These are phyloP conservation scores for Clarias magur DNA, from an alignment of 2,113 vertebrate species.

Conservation along the genomic window DNA sequence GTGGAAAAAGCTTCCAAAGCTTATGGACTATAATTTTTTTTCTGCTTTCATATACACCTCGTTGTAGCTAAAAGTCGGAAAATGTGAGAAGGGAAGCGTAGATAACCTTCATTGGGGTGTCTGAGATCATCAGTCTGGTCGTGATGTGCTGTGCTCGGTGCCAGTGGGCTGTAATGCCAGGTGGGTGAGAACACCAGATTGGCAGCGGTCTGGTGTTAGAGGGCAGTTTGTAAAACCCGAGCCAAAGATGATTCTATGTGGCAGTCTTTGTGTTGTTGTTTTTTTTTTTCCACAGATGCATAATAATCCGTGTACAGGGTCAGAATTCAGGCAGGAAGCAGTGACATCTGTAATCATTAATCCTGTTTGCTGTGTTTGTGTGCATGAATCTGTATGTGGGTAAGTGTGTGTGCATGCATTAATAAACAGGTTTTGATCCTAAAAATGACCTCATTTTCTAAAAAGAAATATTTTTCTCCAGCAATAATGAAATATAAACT, in stretches of 20 bases:
- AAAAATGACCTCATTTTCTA: not conserved
- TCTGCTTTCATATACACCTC: not conserved
- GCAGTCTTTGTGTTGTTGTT: not conserved
- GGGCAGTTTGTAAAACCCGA: not conserved
- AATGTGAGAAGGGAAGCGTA: not conserved
- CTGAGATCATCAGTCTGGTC: not conserved
- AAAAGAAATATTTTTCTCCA: not conserved
- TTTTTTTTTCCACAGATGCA: not conserved
- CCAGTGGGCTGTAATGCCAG: not conserved
- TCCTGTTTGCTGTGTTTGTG: not conserved
- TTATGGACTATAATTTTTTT: not conserved
- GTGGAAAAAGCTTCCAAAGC: not conserved
- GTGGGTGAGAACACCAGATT: conserved; percentile 12
- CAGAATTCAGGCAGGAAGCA: not conserved
- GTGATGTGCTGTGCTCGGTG: not conserved
- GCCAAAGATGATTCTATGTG: not conserved
- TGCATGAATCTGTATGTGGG: not conserved
- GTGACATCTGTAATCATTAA: not conserved
- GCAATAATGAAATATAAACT: not conserved
- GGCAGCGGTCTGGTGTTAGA: not conserved
- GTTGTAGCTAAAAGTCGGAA: not conserved
- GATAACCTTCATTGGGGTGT: conserved; percentile 15
- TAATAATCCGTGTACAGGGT: not conserved
- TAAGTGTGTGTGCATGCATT: not conserved
- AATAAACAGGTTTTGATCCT: not conserved